Conservation (phyloP, 2,113 vertebrate genomes). For the Eidolon helvum region DNA sequence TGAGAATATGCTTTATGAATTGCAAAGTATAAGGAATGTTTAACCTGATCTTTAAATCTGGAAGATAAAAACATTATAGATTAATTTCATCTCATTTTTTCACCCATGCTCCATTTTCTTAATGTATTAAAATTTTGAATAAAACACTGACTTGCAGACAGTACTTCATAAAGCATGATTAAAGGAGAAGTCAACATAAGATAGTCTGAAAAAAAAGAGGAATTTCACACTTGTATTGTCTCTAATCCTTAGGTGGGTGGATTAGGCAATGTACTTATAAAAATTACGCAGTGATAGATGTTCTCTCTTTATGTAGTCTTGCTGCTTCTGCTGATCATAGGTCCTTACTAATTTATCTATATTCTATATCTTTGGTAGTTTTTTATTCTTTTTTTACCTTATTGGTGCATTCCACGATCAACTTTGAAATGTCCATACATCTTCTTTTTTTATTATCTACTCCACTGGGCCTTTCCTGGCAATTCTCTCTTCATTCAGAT, state of each 20-base stretch:
- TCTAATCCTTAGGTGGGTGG: neutral
- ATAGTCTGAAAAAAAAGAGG: neutral
- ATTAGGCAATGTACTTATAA: neutral
- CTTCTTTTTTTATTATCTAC: neutral
- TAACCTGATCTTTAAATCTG: neutral
- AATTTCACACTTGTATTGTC: neutral
- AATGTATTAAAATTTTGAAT: neutral
- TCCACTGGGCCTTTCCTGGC: neutral
- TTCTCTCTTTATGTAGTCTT: neutral
- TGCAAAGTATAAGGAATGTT: neutral
- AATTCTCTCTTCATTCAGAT: neutral
- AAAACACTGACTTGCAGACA: neutral
- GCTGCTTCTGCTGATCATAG: neutral
- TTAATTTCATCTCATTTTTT: neutral
- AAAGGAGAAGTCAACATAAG: neutral
- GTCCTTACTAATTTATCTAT: neutral
- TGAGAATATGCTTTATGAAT: neutral
- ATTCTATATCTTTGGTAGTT: neutral
- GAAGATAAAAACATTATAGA: neutral
- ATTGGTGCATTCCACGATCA: neutral
- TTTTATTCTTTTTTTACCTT: neutral
- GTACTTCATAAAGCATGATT: neutral
- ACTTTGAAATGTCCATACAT: neutral
- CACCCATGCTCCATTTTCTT: neutral
- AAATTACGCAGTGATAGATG: neutral